Evolutionary conservation across 1,140 invertebrate species (phyloP).

Genomic region (Chymomyza costata): DNA sequence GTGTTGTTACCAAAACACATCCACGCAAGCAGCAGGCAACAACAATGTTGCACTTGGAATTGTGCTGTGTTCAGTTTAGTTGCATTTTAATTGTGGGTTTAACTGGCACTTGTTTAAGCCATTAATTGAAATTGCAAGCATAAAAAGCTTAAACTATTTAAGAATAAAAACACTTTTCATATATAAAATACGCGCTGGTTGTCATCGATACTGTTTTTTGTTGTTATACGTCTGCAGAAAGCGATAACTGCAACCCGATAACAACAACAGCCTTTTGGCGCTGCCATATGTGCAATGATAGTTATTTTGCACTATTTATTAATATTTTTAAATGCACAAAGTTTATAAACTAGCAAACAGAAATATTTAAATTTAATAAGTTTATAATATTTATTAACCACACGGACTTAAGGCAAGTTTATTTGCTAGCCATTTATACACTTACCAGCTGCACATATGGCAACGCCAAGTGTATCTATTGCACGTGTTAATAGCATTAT

Average conservation of each 20-base stretch:
- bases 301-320: background rate
- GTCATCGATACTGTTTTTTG: constrained; percentile 53
- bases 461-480: background rate
- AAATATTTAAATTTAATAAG: too few relatives aligned
- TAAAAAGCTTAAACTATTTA: too few relatives aligned
- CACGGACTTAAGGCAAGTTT: too few relatives aligned
- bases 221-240: constrained; percentile 20
- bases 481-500: constrained; percentile 54
- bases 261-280: background rate
- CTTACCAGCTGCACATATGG: background rate
- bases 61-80: too few relatives aligned
- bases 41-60: too few relatives aligned
- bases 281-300: background rate
- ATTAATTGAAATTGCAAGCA: too few relatives aligned
- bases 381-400: too few relatives aligned
- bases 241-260: constrained; percentile 11
- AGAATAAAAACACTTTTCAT: constrained; percentile 58
- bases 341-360: too few relatives aligned
- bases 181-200: constrained; percentile 34
- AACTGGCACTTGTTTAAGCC: too few relatives aligned
- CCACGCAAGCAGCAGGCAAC: constrained; percentile 47
- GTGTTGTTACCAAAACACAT: constrained; percentile 31
- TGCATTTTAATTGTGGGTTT: too few relatives aligned
- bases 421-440: too few relatives aligned
- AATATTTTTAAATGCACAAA: background rate